These are phyloP conservation scores for Nomada fucata DNA, from an alignment of 2,888 invertebrate species.

Conservation along the genomic window DNA sequence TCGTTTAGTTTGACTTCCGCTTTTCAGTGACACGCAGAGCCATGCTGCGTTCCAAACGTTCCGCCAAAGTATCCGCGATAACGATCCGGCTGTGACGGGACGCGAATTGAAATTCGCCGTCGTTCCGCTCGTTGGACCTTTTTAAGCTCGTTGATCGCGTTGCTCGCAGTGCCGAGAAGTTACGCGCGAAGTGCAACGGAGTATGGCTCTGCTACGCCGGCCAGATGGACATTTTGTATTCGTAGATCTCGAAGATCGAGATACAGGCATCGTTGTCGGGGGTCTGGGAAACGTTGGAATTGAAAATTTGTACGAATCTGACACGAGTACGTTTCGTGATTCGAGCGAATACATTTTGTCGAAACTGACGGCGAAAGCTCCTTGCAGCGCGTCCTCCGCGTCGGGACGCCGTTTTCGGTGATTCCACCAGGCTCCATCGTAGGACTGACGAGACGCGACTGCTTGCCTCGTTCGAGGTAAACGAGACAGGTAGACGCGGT, in stretches of 20 bases:
- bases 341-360: constrained; percentile 13
- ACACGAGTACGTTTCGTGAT: constrained; percentile 6
- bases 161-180: background rate
- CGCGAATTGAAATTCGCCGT: background rate
- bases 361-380: constrained; percentile 22
- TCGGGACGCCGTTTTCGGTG: constrained; percentile 31
- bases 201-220: constrained; percentile 50
- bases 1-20: constrained; percentile 75
- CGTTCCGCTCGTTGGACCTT: background rate
- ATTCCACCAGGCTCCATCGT: background rate
- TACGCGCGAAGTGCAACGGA: constrained; percentile 33
- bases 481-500: background rate
- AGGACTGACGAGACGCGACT: constrained; percentile 7
- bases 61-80: constrained; percentile 25
- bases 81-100: constrained; percentile 18
- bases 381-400: constrained; percentile 54
- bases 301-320: background rate
- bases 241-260: background rate
- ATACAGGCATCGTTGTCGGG: background rate
- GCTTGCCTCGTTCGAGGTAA: constrained; percentile 6
- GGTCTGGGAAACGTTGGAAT: background rate
- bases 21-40: constrained; percentile 68
- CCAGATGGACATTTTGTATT: constrained; percentile 31
- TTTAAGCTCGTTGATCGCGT: background rate
- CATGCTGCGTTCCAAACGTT: constrained; percentile 55